Evolutionary conservation across 2,113 vertebrate genomes (phyloP).

Genomic region (Cyprinodon tularosa): DNA sequence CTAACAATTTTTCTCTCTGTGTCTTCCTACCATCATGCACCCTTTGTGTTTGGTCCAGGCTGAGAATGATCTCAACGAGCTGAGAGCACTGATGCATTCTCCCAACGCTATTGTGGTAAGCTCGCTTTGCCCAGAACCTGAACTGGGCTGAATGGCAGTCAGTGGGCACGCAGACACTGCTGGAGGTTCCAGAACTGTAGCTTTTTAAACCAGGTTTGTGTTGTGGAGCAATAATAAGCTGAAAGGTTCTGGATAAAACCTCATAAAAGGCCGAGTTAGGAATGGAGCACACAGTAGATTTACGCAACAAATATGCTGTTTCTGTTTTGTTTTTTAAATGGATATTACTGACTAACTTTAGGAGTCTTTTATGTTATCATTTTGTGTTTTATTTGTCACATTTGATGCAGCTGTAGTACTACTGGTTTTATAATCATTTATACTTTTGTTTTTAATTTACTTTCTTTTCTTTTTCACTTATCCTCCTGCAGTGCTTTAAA

Average conservation of each 20-base stretch:
- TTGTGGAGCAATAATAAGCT: constrained; percentile 12
- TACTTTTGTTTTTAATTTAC: background rate
- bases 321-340: constrained; percentile 8
- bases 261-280: background rate
- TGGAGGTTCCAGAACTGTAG: constrained; percentile 57
- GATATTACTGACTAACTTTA: background rate
- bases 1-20: constrained; percentile 76
- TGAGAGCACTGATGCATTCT: constrained; percentile 99
- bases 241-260: constrained; percentile 29
- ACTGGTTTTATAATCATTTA: background rate
- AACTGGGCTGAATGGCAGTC: constrained; percentile 40
- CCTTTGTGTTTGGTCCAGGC: constrained; percentile 86
- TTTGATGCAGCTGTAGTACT: background rate
- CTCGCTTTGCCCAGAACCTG: constrained; percentile 65
- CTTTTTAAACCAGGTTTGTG: constrained; percentile 20
- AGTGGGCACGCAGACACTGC: constrained; percentile 37
- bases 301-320: background rate
- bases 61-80: constrained; percentile 99
- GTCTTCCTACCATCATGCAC: constrained; percentile 65
- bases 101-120: constrained; percentile 99
- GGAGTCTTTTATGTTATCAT: background rate
- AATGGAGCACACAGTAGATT: background rate
- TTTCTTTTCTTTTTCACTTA: too few relatives aligned
- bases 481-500: too few relatives aligned
- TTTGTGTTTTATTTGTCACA: background rate